Conservation (phyloP, 1,140 invertebrate genomes). For the Scaptomyza montana region DNA sequence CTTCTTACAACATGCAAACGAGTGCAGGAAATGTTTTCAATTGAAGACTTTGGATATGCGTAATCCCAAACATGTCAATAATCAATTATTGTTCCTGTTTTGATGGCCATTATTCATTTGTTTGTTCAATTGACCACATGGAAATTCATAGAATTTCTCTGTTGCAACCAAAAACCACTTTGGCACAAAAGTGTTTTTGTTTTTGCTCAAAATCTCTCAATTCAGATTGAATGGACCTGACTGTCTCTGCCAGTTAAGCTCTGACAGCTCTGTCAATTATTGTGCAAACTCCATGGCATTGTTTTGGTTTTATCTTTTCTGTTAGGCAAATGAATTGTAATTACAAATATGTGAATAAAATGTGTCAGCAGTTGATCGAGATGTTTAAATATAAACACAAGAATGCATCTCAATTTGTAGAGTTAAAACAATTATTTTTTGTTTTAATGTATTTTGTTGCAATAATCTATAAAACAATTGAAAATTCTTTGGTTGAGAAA, state of each 20-base stretch:
- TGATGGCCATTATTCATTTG: constrained; percentile 31
- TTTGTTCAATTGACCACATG: constrained; percentile 35
- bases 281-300: constrained; percentile 4
- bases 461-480: too few species aligned
- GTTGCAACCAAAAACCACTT: not conserved
- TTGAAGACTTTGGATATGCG: constrained; percentile 1
- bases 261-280: constrained; percentile 18
- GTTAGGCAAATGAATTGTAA: constrained; percentile 13
- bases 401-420: too few species aligned
- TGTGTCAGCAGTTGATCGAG: not conserved
- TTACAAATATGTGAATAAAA: constrained; percentile 17
- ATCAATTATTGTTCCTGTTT: constrained; percentile 41
- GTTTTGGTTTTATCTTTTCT: constrained; percentile 8
- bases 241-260: constrained; percentile 24
- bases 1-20: constrained; percentile 19
- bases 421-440: too few species aligned
- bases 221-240: constrained; percentile 32
- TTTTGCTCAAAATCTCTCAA: constrained; percentile 15
- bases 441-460: too few species aligned
- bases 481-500: too few species aligned
- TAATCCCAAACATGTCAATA: constrained; percentile 39
- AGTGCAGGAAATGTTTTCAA: constrained; percentile 22
- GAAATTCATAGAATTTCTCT: constrained; percentile 49
- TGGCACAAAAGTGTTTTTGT: constrained; percentile 25
- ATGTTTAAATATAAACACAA: too few species aligned